phyloP scores from a whole-genome alignment of 2,113 vertebrate genomes.

The Talpa occidentalis region DNA sequence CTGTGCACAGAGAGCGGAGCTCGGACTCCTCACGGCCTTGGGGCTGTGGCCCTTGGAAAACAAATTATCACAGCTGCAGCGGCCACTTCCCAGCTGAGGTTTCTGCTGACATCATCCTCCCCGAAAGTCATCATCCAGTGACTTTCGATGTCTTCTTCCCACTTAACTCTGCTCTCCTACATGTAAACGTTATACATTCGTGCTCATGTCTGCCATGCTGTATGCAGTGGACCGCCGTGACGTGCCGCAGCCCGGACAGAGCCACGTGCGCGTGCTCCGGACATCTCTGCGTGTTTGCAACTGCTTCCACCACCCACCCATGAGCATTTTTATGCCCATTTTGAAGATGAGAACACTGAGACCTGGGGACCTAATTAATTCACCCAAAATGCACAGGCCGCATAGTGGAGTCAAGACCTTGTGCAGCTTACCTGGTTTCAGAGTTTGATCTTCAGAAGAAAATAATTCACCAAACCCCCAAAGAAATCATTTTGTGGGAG shows the following conservation, averaged over 20 bases:
- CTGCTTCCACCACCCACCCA: no score
- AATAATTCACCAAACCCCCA: not conserved
- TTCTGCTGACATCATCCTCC: not conserved
- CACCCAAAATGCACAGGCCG: not conserved
- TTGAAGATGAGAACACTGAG: not conserved
- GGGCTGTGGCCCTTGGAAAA: not conserved
- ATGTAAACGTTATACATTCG: no score
- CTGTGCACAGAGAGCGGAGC: no score
- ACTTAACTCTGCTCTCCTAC: not conserved
- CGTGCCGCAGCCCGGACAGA: no score
- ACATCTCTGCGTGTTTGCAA: no score
- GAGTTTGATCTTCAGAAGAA: not conserved
- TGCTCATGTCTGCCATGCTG: no score
- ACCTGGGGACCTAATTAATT: not conserved
- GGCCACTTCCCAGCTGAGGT: not conserved
- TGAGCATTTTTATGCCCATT: not conserved
- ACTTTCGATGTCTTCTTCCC: not conserved
- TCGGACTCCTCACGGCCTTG: no score
- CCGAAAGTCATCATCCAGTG: not conserved
- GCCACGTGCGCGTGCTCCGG: no score
- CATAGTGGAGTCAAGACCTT: not conserved
- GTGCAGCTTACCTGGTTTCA: not conserved
- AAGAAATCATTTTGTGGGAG: not conserved
- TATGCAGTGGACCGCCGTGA: no score
- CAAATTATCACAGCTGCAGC: not conserved